A percentile compares a stretch with the other conserved stretches of the same genome.
Conservation (phyloP, 2,113 vertebrate species). For the Gyps fulvus region DNA sequence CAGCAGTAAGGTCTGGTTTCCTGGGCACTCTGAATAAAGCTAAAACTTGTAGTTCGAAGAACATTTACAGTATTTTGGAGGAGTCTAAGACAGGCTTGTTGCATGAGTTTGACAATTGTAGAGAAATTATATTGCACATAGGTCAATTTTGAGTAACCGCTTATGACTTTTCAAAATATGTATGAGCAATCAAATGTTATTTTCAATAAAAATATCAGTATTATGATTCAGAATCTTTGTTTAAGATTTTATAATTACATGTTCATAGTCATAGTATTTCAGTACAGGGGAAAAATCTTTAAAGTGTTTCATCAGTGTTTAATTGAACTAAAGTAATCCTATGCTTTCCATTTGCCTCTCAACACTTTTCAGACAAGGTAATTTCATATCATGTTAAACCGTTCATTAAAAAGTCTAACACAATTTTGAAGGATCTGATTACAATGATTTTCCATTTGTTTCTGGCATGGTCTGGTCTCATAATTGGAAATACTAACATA, state of each 20-base stretch:
- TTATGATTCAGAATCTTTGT: neutral
- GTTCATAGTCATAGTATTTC: neutral
- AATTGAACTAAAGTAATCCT: neutral
- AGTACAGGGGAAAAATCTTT: neutral
- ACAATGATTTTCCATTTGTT: conserved; percentile 48
- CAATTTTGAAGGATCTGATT: conserved; percentile 26
- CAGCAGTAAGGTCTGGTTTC: neutral
- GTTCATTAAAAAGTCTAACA: conserved; percentile 9
- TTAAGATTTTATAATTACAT: conserved; percentile 6
- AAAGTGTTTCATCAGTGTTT: neutral
- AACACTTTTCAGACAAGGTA: conserved; percentile 22
- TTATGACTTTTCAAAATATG: neutral
- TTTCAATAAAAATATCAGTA: conserved; percentile 2
- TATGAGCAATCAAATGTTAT: neutral
- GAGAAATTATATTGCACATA: neutral
- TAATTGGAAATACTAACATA: conserved; percentile 19
- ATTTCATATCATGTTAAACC: conserved; percentile 24
- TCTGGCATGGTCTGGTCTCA: neutral
- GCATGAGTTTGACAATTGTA: neutral
- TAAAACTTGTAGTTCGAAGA: neutral
- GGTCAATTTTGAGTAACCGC: neutral
- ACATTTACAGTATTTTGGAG: neutral
- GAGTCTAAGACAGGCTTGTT: neutral
- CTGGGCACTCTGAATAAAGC: neutral
- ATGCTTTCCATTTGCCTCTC: conserved; percentile 1